These are phyloP conservation scores for Vicugna pacos DNA, from an alignment of 2,113 vertebrate species.

Conservation along the genomic window DNA sequence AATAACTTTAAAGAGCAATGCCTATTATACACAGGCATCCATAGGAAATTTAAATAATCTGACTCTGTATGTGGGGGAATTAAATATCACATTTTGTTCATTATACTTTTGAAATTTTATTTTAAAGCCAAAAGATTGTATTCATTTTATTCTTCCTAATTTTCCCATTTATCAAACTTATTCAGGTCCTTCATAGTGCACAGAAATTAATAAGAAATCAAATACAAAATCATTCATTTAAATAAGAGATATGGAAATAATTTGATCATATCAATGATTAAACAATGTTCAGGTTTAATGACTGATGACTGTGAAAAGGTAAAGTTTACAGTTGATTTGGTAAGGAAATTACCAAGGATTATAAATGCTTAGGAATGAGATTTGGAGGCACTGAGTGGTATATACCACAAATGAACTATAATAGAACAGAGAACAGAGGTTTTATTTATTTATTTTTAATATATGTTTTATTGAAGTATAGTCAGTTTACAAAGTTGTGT, in stretches of 20 bases:
- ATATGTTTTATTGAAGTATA: too few relatives aligned
- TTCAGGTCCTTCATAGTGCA: background rate
- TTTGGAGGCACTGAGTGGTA: background rate
- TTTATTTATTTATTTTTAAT: background rate
- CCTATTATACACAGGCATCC: background rate
- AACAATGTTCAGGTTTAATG: background rate
- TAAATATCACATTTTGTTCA: background rate
- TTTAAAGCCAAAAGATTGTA: background rate
- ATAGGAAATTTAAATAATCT: background rate
- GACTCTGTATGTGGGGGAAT: background rate
- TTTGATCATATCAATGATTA: background rate
- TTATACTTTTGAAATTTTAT: background rate
- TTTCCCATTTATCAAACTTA: background rate
- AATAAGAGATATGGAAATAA: background rate
- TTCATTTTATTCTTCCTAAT: background rate
- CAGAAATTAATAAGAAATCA: background rate
- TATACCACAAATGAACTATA: background rate
- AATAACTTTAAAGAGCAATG: background rate
- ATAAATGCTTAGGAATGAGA: background rate
- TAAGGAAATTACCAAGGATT: background rate
- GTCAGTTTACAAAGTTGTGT: too few relatives aligned
- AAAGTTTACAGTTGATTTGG: background rate
- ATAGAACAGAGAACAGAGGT: background rate
- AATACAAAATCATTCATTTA: slow-evolving; percentile 2
- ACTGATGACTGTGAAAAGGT: background rate